Evolutionary conservation across 1,140 invertebrate genomes (phyloP), one percentile per base, ranked within the genome.

Genomic region (Aethina tumida): DNA sequence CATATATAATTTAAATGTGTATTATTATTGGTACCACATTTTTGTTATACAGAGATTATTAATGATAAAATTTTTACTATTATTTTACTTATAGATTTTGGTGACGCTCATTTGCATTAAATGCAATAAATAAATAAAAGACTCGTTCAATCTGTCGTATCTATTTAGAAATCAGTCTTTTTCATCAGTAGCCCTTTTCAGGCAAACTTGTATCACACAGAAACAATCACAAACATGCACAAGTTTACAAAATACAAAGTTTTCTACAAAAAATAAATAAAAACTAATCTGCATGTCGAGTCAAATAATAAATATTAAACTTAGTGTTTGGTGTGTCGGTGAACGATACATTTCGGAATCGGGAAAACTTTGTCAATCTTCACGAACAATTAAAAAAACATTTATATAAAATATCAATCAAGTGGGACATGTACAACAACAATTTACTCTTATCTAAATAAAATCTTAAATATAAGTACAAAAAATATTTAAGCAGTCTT

Each of bases 151-250:
- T n/a, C n/a, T n/a, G n/a, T n/a, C n/a, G n/a, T 33, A 39, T 56
- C 52, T 58, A 56, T 52, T 55, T 54, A 55, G 51, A 58, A 56
- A 58, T 58, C 55, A 58, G 55, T 58, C 55, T 56, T 58, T 57
- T 58, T 40, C 40, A 37, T 58, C 55, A 56, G 55, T 58, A 47
- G 49, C 48, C 41, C 49, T 47, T 52, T 36, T 37, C 36, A 35
- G 52, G 48, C 49, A 43, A 51, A 49, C 47, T 45, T 50, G 44
- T 58, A 58, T 58, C 55, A 58, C 55, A 58, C 55, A 48, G 34
- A 55, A 38, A 53, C 53, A 56, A 57, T 57, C 54, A 56, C 53
- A 54, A 45, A 57, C 55, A 57, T 55, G 36, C 52, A 55, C 51
- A 46, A 52, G 34, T 55, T 28, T 30, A 45, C 36, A 46, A 35